Evolutionary conservation across 92 coral and sea anemone genomes (phyloP).

Genomic region (Palythoa caribaeorum): DNA sequence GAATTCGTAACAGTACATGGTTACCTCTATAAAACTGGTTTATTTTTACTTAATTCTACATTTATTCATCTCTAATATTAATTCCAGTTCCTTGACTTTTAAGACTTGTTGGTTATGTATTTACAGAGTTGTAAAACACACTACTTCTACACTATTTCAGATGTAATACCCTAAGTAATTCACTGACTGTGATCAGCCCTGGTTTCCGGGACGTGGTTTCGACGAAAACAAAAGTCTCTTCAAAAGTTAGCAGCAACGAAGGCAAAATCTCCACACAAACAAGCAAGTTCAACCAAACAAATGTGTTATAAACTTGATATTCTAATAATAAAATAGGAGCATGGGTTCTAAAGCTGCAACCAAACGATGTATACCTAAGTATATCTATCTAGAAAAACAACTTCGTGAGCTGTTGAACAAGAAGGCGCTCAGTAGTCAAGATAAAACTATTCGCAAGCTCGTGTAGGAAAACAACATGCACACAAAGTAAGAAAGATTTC

Average conservation of each 20-base stretch:
- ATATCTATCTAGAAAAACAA: neutral
- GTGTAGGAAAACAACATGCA: neutral
- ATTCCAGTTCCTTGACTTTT: neutral
- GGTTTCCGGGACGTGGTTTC: conserved; percentile 35
- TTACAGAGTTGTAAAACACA: conserved; percentile 22
- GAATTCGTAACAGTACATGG: neutral
- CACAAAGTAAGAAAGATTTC: neutral
- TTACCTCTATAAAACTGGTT: conserved; percentile 16
- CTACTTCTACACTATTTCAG: conserved; percentile 30
- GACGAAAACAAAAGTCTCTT: conserved; percentile 13
- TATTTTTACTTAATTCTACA: neutral
- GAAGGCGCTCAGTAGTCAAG: neutral
- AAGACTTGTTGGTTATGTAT: conserved; percentile 10
- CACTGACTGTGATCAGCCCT: conserved; percentile 16
- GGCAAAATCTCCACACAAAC: neutral
- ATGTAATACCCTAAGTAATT: neutral
- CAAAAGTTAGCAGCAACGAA: conserved; percentile 1
- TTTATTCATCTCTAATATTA: neutral
- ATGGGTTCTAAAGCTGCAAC: neutral
- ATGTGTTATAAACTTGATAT: neutral
- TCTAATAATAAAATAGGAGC: neutral
- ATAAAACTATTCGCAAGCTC: neutral
- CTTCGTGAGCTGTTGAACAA: neutral
- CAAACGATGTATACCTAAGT: too few species aligned
- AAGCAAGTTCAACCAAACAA: neutral